Evolutionary conservation across 1,140 invertebrate genomes (phyloP), one percentile per base, ranked within the genome.

Genomic region (Holotrichia oblita): DNA sequence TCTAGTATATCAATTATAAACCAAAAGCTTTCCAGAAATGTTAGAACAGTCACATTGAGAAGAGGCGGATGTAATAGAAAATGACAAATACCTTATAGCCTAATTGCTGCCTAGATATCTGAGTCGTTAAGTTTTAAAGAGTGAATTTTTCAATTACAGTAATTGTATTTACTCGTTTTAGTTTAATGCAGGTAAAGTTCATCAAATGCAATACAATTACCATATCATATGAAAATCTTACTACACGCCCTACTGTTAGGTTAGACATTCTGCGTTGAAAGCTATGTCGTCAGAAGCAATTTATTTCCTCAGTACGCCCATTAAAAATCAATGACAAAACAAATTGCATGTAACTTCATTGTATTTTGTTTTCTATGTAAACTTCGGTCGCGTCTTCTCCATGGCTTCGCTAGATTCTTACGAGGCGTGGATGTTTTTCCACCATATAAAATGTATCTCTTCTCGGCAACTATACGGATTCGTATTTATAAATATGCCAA

Each of bases 271-370:
- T 14, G 20, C 24, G 4, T 34, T n/a, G 61, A 24, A 27, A 34
- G 27, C 61, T 27, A 17, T 20, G 61, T 22, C 61, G 61, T 69
- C 61, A 22, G 27, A 12, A 8, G 61, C 61, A 69, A 69, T 69
- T 69, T 69, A 69, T 69, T 69, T 69, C 61, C 61, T 34, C 22
- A 69, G 61, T 69, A 34, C 61, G 27, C 61, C 61, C 61, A 69
- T 69, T 69, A 69, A 69, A 69, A 69, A 69, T 69, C 61, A 69
- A 69, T 69, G 61, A 69, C 61, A 34, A 69, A 69, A 69, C 61
- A 69, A 69, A 69, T 69, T 69, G 61, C 61, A 69, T 69, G 61
- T 69, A 69, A 34, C 61, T 69, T 69, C 22, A 34, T 69, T 69
- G 61, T 69, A 69, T 22, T 69, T 69, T 69, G 61, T 69, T 69